A percentile compares a stretch with the other conserved stretches of the same genome.
phyloP scores from a whole-genome alignment of 2,888 invertebrate genomes.

The Nysson spinosus region DNA sequence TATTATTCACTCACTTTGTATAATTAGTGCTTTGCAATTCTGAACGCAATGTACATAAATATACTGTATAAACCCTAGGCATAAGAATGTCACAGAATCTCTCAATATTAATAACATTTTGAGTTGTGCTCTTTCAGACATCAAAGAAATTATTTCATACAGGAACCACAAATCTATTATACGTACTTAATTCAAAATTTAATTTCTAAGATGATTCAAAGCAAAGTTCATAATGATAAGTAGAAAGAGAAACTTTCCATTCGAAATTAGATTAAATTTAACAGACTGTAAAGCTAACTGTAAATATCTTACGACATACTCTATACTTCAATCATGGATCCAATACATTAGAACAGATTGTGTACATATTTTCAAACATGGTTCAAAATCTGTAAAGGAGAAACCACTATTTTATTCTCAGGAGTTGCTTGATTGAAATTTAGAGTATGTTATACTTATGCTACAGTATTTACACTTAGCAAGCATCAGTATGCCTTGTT shows the following conservation, averaged over 20 bases:
- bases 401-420: slow-evolving; percentile 5
- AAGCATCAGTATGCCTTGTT: slow-evolving; percentile 63
- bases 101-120: slow-evolving; percentile 19
- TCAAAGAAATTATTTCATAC: slow-evolving; percentile 24
- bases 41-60: slow-evolving; percentile 49
- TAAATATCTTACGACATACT: slow-evolving; percentile 38
- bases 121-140: slow-evolving; percentile 34
- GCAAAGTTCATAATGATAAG: slow-evolving; percentile 4
- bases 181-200: slow-evolving; percentile 29
- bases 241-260: slow-evolving; percentile 18
- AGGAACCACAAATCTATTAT: slow-evolving; percentile 43
- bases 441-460: slow-evolving; percentile 63
- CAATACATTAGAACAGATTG: slow-evolving; percentile 26
- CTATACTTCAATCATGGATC: slow-evolving; percentile 44
- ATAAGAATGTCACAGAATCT: slow-evolving; percentile 32
- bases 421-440: slow-evolving; percentile 40
- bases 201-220: slow-evolving; percentile 30
- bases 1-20: slow-evolving; percentile 35
- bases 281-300: slow-evolving; percentile 38
- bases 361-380: slow-evolving; percentile 40
- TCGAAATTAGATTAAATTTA: slow-evolving; percentile 31
- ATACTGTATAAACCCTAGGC: slow-evolving; percentile 37
- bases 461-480: slow-evolving; percentile 75
- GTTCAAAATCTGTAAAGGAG: slow-evolving; percentile 8
- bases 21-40: slow-evolving; percentile 40